Evolutionary conservation across 2,888 invertebrate genomes (phyloP), one percentile per base, ranked within the genome.

Genomic region (Ectemnius continuus): DNA sequence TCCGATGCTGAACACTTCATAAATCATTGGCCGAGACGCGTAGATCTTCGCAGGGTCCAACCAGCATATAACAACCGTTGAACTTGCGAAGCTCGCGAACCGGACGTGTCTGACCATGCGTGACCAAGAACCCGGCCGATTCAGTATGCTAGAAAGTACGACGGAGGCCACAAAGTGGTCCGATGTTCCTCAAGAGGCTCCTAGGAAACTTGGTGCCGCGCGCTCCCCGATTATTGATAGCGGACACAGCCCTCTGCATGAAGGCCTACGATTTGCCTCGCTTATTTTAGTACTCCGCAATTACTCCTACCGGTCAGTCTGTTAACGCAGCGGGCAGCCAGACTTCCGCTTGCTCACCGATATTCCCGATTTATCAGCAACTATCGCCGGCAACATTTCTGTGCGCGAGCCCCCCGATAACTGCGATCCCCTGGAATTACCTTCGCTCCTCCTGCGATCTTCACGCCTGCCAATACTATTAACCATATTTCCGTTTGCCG

Each of bases 31-130:
- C 61, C 16, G 36, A 60, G 68, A 74, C 78, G 69, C 64, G 72
- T 61, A 78, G 61, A 70, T 58, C 75, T 66, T 36, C 67, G 47
- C 63, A 68, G 79, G 75, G 73, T 79, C 81, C 81, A 82, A 81
- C 82, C 80, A 79, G 80, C 73, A 11, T 8, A 80, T 81, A 81
- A 80, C 75, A 76, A 73, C 76, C 79, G 75, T 78, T 76, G 79
- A 81, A 82, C 81, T 83, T 78, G 81, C 67, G 81, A 78, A 79
- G 75, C 79, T 73, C 73, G 81, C 73, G 81, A 80, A 79, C 82
- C 82, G 83, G 82, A 82, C 79, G 77, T 77, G 61, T 81, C 71
- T 75, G 77, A 62, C 63, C 81, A 79, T 82, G 82, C 82, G 81
- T 80, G 79, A 82, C 82, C 72, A 66, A 73, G 75, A 81, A 83